Conservation (phyloP, 1,140 invertebrate genomes). For the Hypothenemus hampei region DNA sequence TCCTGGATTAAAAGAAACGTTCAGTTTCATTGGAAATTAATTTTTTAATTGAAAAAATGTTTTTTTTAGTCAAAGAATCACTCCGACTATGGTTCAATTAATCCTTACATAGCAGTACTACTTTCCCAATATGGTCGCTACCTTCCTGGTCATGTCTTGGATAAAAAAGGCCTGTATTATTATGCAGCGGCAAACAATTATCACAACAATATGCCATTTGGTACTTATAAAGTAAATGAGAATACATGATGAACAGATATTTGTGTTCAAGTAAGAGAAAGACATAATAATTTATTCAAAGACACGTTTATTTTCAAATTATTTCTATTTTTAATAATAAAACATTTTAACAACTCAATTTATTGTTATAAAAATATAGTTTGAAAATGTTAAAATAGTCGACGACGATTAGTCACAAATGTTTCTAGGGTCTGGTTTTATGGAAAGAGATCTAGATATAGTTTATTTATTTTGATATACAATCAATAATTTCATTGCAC, state of each 20-base stretch:
- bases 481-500: no score
- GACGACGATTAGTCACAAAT: no score
- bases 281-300: not conserved
- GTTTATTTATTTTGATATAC: no score
- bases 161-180: slow-evolving; percentile 53
- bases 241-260: slow-evolving; percentile 32
- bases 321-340: not conserved
- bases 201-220: slow-evolving; percentile 59
- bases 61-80: slow-evolving; percentile 48
- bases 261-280: no score
- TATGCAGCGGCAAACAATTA: slow-evolving; percentile 58
- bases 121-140: slow-evolving; percentile 59
- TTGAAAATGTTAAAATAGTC: no score
- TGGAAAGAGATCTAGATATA: no score
- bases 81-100: slow-evolving; percentile 51
- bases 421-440: no score
- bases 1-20: no score
- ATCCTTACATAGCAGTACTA: slow-evolving; percentile 54
- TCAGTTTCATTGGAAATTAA: no score
- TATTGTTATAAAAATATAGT: not conserved
- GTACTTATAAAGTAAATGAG: slow-evolving; percentile 52
- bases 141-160: slow-evolving; percentile 46
- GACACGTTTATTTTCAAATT: not conserved
- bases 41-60: no score
- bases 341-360: not conserved